Evolutionary conservation across 2,888 invertebrate genomes (phyloP).

Genomic region (Lasioglossum lativentre): DNA sequence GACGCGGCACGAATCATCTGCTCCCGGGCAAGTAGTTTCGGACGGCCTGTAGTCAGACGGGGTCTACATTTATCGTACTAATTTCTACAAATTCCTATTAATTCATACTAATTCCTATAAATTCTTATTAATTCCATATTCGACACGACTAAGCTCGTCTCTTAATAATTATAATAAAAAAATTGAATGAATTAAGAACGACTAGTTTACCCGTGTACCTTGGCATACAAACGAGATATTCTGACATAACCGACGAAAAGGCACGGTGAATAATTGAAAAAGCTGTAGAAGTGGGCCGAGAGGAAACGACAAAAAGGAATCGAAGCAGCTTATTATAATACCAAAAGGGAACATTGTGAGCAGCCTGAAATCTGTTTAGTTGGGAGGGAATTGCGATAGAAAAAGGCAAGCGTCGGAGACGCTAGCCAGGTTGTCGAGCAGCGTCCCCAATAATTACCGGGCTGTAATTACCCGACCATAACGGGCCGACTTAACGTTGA

Average conservation of each 20-base stretch:
- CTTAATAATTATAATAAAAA: not conserved
- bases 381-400: not conserved
- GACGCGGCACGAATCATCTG: not conserved
- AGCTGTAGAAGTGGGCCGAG: not conserved
- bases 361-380: not conserved
- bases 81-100: too few relatives aligned
- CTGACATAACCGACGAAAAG: not conserved
- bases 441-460: slow-evolving; percentile 49
- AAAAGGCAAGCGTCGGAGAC: not conserved
- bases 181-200: not conserved
- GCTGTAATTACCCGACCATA: slow-evolving; percentile 39
- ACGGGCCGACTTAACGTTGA: slow-evolving; percentile 38
- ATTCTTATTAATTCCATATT: too few relatives aligned
- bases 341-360: not conserved
- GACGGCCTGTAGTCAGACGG: not conserved
- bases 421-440: not conserved
- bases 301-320: not conserved
- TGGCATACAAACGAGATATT: not conserved
- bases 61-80: not conserved
- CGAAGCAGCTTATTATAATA: not conserved
- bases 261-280: not conserved
- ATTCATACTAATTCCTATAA: too few relatives aligned
- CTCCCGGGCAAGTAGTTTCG: not conserved
- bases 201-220: not conserved
- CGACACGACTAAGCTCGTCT: not conserved